These are phyloP conservation scores for Melieria picta DNA, from an alignment of 2,888 invertebrate genomes.

Conservation along the genomic window DNA sequence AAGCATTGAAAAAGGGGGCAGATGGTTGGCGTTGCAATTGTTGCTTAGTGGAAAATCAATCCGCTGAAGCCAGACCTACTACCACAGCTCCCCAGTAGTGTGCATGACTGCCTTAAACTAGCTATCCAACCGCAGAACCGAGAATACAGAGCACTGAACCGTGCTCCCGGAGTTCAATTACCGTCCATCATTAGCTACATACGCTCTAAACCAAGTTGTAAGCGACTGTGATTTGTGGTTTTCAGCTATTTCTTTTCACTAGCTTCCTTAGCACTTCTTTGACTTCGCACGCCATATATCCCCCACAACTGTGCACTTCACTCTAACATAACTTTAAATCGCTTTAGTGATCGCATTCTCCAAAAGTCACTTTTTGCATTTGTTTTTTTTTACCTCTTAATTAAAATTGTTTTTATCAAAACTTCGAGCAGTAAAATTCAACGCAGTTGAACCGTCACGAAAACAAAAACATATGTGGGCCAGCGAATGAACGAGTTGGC, in stretches of 20 bases:
- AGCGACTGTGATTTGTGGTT: too few relatives aligned
- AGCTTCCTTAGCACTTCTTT: too few relatives aligned
- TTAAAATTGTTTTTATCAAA: neutral
- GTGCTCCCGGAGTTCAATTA: constrained; percentile 2
- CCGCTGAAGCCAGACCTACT: neutral
- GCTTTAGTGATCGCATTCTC: too few relatives aligned
- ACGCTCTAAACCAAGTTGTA: too few relatives aligned
- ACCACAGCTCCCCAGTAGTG: neutral
- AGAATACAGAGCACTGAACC: constrained; percentile 17
- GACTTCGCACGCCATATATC: too few relatives aligned
- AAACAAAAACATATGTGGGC: constrained; percentile 9
- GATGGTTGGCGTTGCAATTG: neutral
- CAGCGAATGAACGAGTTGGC: neutral
- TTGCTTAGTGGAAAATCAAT: constrained; percentile 20
- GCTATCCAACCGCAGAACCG: neutral
- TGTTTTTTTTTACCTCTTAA: neutral
- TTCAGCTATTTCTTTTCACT: too few relatives aligned
- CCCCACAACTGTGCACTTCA: too few relatives aligned
- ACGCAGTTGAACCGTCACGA: neutral
- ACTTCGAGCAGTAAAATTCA: neutral
- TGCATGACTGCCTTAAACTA: too few relatives aligned
- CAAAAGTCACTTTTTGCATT: too few relatives aligned
- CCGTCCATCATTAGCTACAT: neutral
- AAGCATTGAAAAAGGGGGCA: too few relatives aligned
- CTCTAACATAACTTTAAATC: too few relatives aligned